Conservation (phyloP, 2,888 invertebrate species). For the Eretmocerus hayati region DNA sequence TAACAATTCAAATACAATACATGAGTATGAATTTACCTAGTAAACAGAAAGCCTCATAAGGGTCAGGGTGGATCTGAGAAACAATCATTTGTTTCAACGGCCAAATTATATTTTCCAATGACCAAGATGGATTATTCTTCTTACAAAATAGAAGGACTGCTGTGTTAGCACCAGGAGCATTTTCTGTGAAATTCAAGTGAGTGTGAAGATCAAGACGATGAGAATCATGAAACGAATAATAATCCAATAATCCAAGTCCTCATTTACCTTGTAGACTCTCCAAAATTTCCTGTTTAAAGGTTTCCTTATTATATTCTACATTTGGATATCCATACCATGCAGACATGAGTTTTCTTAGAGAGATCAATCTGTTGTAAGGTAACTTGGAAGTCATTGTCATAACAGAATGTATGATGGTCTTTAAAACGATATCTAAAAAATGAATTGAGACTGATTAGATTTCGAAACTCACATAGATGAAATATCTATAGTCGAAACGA, state of each 20-base stretch:
- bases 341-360: slow-evolving; percentile 39
- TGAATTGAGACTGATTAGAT: too few relatives aligned
- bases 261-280: slow-evolving; percentile 39
- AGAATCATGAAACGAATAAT: not conserved
- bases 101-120: slow-evolving; percentile 40
- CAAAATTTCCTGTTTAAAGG: slow-evolving; percentile 33
- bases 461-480: slow-evolving; percentile 15
- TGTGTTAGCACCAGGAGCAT: slow-evolving; percentile 27
- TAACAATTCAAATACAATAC: not conserved
- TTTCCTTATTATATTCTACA: slow-evolving; percentile 30
- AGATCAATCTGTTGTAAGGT: slow-evolving; percentile 35
- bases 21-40: slow-evolving; percentile 28
- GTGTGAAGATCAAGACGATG: slow-evolving; percentile 1
- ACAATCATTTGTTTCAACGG: slow-evolving; percentile 33
- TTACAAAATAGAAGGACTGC: slow-evolving; percentile 45
- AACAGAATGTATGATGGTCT: slow-evolving; percentile 43
- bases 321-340: slow-evolving; percentile 44
- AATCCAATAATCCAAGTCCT: not conserved
- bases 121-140: slow-evolving; percentile 42
- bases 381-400: slow-evolving; percentile 30
- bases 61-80: slow-evolving; percentile 26
- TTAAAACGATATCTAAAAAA: slow-evolving; percentile 40
- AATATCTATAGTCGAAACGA: too few relatives aligned
- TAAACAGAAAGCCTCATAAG: slow-evolving; percentile 32
- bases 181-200: slow-evolving; percentile 29